Evolutionary conservation across 2,113 vertebrate genomes (phyloP).

Genomic region (Thalassarche chlororhynchos): DNA sequence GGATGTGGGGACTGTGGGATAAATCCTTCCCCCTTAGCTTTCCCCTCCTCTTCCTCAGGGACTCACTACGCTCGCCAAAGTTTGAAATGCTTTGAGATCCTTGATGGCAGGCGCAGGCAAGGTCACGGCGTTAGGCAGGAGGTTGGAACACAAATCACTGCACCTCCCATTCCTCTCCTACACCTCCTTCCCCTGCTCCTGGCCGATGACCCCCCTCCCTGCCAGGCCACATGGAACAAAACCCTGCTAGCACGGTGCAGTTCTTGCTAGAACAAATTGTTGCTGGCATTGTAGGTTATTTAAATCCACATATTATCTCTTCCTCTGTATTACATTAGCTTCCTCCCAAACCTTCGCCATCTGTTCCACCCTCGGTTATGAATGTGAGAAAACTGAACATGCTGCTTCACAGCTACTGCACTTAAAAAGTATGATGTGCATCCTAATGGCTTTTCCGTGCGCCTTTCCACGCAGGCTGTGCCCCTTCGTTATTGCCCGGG

Average conservation of each 20-base stretch:
- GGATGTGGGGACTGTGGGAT: background rate
- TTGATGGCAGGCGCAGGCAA: background rate
- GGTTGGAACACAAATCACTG: background rate
- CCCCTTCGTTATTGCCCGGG: background rate
- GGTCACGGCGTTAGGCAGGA: background rate
- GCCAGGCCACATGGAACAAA: constrained; percentile 1
- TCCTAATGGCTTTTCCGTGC: constrained; percentile 20
- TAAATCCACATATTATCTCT: constrained; percentile 66
- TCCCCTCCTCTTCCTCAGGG: background rate
- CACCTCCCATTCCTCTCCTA: background rate
- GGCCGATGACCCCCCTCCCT: background rate
- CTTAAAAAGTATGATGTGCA: constrained; percentile 42
- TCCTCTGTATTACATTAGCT: constrained; percentile 65
- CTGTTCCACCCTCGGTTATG: constrained; percentile 69
- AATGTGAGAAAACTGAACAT: constrained; percentile 69
- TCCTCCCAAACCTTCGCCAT: constrained; percentile 71
- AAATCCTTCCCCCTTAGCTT: background rate
- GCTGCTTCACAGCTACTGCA: constrained; percentile 49
- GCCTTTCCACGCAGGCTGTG: background rate
- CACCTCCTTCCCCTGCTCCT: background rate
- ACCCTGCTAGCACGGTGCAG: background rate
- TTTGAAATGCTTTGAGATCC: background rate
- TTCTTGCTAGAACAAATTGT: constrained; percentile 63
- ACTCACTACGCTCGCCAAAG: rapidly evolving
- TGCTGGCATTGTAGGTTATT: constrained; percentile 66